Evolutionary conservation across 1,140 invertebrate species (phyloP).

Genomic region (Myzus persicae): DNA sequence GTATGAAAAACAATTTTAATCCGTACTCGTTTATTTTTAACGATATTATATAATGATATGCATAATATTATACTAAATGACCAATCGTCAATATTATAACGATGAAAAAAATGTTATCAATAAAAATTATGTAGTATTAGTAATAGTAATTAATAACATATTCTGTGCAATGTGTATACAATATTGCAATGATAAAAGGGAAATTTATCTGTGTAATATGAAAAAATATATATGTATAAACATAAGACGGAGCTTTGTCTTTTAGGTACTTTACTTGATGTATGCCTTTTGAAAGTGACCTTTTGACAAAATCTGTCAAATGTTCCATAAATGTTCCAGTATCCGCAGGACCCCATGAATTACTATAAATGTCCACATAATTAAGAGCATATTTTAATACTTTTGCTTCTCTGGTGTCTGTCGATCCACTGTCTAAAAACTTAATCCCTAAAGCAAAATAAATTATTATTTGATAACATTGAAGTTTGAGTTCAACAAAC

Average conservation of each 20-base stretch:
- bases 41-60: neutral
- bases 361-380: conserved; percentile 86
- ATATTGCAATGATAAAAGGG: too few species aligned
- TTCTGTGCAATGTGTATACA: too few species aligned
- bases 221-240: too few species aligned
- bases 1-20: neutral
- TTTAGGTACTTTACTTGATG: conserved; percentile 69
- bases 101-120: neutral
- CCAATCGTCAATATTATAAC: neutral
- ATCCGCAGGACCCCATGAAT: conserved; percentile 91
- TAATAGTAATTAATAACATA: neutral
- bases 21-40: neutral
- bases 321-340: conserved; percentile 88
- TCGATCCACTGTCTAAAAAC: conserved; percentile 90
- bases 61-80: neutral
- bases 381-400: conserved; percentile 73
- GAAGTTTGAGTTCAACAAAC: neutral
- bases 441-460: conserved; percentile 72
- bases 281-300: conserved; percentile 71
- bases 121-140: neutral
- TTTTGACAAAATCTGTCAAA: conserved; percentile 76
- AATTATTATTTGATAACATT: neutral
- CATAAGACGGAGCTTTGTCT: neutral
- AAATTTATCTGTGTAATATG: too few species aligned
- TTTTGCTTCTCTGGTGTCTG: conserved; percentile 85